These are phyloP conservation scores for Parotocinclus haroldoi DNA, from an alignment of 2,797 vertebrate genomes.

Conservation along the genomic window DNA sequence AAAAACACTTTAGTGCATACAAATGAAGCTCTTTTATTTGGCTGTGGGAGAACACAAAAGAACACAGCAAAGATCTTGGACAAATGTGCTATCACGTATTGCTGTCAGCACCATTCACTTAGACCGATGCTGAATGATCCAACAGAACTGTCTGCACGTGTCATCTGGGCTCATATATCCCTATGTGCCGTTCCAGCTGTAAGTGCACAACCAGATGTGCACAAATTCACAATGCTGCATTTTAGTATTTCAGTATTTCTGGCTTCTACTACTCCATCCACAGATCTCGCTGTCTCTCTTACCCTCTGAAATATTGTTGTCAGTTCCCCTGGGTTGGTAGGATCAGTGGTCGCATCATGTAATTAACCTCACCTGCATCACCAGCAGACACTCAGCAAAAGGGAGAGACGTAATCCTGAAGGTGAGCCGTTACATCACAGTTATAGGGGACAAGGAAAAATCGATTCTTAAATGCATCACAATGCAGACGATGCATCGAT, in stretches of 20 bases:
- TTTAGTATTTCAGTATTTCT: slow-evolving; percentile 15
- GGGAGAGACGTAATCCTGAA: background rate
- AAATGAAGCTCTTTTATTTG: slow-evolving; percentile 49
- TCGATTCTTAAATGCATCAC: too few species aligned
- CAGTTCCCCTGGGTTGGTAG: slow-evolving; percentile 14
- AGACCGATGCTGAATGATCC: slow-evolving; percentile 20
- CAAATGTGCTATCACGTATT: slow-evolving; percentile 15
- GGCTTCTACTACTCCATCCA: background rate
- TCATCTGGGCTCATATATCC: slow-evolving; percentile 18
- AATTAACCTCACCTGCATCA: slow-evolving; percentile 30
- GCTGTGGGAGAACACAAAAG: slow-evolving; percentile 43
- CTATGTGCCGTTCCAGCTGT: background rate
- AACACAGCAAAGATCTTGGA: slow-evolving; percentile 20
- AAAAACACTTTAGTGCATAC: slow-evolving; percentile 44
- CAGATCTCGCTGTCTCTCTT: background rate
- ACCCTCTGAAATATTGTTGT: slow-evolving; percentile 19
- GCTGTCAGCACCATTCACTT: slow-evolving; percentile 18
- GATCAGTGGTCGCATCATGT: slow-evolving; percentile 32
- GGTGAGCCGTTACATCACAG: too few species aligned
- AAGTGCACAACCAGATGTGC: slow-evolving; percentile 1
- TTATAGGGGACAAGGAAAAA: too few species aligned
- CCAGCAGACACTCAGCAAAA: background rate
- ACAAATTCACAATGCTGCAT: too few species aligned
- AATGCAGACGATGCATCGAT: too few species aligned
- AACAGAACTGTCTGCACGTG: slow-evolving; percentile 27